Conservation (phyloP, 2,888 invertebrate genomes). For the Tenthredo notha region DNA sequence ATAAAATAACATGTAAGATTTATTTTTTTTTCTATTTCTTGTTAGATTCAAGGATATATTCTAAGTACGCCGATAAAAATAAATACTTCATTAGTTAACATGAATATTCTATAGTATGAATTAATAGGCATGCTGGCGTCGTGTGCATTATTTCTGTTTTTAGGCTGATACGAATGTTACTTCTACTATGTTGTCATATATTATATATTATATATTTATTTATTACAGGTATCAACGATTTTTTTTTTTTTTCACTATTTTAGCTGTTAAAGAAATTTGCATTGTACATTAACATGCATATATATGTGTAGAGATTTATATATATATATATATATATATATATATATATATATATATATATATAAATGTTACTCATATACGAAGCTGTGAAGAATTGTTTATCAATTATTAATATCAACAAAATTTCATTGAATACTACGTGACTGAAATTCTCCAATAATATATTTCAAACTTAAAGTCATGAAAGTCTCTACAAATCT, state of each 20-base stretch:
- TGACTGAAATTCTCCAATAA: not conserved
- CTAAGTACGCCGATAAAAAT: conserved; percentile 18
- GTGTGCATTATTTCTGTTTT: conserved; percentile 15
- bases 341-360: not conserved
- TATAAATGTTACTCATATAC: not conserved
- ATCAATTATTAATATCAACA: not conserved
- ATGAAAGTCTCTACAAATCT: not conserved
- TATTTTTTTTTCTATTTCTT: not conserved
- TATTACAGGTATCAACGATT: conserved; percentile 29
- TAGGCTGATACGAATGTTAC: conserved; percentile 27
- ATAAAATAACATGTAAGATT: conserved; percentile 57
- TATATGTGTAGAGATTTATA: too few species aligned
- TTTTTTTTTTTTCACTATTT: not conserved
- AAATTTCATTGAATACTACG: not conserved
- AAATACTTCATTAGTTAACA: conserved; percentile 31
- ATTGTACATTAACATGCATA: not conserved
- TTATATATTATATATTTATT: not conserved
- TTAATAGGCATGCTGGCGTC: conserved; percentile 44
- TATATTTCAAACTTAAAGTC: not conserved
- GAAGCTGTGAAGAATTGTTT: not conserved
- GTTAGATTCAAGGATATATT: conserved; percentile 32
- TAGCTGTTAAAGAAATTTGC: not conserved
- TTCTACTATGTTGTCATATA: not conserved
- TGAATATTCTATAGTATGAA: conserved; percentile 10
- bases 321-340: not conserved